These are phyloP conservation scores for Aphis gossypii DNA, from an alignment of 1,140 invertebrate species.

Conservation along the genomic window DNA sequence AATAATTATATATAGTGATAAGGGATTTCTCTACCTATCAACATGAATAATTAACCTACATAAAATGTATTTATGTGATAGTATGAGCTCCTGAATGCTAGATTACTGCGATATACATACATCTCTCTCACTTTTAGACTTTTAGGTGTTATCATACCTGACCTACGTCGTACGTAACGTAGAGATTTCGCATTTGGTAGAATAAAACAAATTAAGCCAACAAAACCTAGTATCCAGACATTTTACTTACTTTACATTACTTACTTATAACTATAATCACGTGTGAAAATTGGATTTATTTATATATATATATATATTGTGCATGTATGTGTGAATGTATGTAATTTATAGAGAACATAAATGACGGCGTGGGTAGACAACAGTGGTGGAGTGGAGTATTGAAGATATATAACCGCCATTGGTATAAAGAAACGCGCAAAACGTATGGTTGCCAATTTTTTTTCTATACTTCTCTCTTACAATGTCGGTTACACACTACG, in stretches of 20 bases:
- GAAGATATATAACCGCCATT: neutral
- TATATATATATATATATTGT: neutral
- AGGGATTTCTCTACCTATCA: no score
- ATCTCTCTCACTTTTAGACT: neutral
- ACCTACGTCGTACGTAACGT: neutral
- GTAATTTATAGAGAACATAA: neutral
- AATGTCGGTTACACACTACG: neutral
- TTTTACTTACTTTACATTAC: neutral
- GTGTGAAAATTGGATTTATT: neutral
- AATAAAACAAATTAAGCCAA: neutral
- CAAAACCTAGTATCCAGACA: neutral
- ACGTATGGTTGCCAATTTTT: slow-evolving; percentile 29
- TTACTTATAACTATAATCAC: slow-evolving; percentile 10
- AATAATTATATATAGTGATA: no score
- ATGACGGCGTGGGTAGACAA: neutral
- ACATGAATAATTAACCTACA: no score
- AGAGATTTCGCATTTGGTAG: neutral
- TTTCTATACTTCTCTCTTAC: neutral
- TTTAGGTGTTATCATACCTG: neutral
- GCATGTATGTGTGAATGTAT: neutral
- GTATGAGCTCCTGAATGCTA: neutral
- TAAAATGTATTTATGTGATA: neutral
- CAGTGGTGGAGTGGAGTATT: no score
- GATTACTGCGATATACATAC: neutral
- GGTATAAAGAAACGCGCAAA: neutral